A percentile compares a stretch with the other conserved stretches of the same genome.
These are phyloP conservation scores for Ecliptopera silaceata DNA, from an alignment of 2,888 invertebrate species.

Conservation along the genomic window DNA sequence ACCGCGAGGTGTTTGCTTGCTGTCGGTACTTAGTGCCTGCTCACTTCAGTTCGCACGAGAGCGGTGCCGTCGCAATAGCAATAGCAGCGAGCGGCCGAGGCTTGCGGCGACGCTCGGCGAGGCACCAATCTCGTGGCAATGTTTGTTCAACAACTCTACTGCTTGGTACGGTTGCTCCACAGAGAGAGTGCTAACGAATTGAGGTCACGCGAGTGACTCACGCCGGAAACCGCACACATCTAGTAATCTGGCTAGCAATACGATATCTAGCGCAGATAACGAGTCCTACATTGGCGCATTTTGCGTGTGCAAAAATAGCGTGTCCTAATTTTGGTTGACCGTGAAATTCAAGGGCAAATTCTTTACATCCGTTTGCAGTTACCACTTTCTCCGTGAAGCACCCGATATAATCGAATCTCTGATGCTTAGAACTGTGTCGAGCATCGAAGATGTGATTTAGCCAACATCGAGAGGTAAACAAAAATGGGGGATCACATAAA, in stretches of 20 bases:
- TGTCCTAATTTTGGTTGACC: constrained; percentile 26
- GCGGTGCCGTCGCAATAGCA: constrained; percentile 33
- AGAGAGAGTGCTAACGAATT: constrained; percentile 48
- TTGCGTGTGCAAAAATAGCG: constrained; percentile 33
- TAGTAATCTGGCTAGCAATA: constrained; percentile 31
- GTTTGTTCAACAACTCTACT: constrained; percentile 55
- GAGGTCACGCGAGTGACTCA: constrained; percentile 19
- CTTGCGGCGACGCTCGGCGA: constrained; percentile 29
- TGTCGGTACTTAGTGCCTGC: constrained; percentile 55
- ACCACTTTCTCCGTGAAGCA: constrained; percentile 37
- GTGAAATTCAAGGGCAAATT: constrained; percentile 25
- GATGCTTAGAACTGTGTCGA: constrained; percentile 24
- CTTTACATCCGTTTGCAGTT: constrained; percentile 18
- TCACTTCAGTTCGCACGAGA: constrained; percentile 57
- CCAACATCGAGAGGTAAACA: constrained; percentile 37
- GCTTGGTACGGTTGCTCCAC: constrained; percentile 48
- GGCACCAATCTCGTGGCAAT: constrained; percentile 52
- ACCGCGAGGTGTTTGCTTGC: constrained; percentile 37
- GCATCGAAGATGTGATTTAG: constrained; percentile 34
- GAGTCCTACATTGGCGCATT: constrained; percentile 25
- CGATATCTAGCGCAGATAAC: constrained; percentile 37
- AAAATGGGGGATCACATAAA: constrained; percentile 30
- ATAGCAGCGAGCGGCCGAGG: not conserved
- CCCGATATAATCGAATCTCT: constrained; percentile 30
- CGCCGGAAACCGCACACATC: constrained; percentile 22